These are phyloP conservation scores for Eospalax fontanierii DNA, from an alignment of 2,797 vertebrate genomes.

Conservation along the genomic window DNA sequence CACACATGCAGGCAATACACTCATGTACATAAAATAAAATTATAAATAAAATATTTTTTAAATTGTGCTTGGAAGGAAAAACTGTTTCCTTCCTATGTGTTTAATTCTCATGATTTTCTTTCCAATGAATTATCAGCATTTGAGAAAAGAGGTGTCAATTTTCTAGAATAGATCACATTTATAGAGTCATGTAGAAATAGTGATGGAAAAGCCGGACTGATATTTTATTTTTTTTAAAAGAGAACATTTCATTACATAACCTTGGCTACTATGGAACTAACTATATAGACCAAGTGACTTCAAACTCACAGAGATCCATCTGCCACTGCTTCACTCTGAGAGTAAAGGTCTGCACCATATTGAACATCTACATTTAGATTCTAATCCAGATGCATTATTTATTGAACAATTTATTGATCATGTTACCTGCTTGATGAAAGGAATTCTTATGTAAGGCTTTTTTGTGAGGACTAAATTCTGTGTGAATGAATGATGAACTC, in stretches of 20 bases:
- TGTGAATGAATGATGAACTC: not conserved
- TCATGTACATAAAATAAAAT: too few relatives aligned
- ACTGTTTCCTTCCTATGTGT: not conserved
- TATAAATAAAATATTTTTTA: too few relatives aligned
- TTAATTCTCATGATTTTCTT: constrained; percentile 50
- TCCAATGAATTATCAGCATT: constrained; percentile 20
- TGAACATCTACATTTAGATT: not conserved
- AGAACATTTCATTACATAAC: not conserved
- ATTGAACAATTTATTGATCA: not conserved
- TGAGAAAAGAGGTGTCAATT: constrained; percentile 43
- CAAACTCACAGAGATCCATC: not conserved
- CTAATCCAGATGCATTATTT: not conserved
- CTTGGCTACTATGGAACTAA: not conserved
- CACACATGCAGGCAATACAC: too few relatives aligned
- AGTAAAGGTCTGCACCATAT: not conserved
- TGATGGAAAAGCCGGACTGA: too few relatives aligned
- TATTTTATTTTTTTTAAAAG: too few relatives aligned
- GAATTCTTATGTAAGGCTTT: not conserved
- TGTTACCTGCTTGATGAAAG: not conserved
- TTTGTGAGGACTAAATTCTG: not conserved
- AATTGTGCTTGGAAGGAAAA: too few relatives aligned
- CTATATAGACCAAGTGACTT: too few relatives aligned
- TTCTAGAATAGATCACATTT: not conserved
- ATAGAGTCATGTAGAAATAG: not conserved
- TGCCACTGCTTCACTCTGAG: not conserved